A percentile compares a stretch with the other conserved stretches of the same genome.
Evolutionary conservation across 2,797 vertebrate species (phyloP).

Genomic region (Myoxocephalus aenaeus): DNA sequence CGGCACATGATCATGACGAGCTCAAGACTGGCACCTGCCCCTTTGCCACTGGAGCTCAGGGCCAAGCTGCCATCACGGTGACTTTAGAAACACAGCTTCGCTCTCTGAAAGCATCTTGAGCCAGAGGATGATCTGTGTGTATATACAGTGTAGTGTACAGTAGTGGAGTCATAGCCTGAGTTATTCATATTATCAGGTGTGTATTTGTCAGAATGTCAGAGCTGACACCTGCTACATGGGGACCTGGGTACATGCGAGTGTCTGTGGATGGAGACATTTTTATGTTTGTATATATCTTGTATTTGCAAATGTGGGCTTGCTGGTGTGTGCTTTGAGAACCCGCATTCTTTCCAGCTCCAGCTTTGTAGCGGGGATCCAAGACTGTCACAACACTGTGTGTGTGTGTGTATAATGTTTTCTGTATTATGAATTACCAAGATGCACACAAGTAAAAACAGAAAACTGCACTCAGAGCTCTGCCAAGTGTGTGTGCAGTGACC

Average conservation of each 20-base stretch:
- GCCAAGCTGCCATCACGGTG: neutral
- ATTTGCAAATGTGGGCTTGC: neutral
- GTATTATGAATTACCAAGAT: slow-evolving; percentile 5
- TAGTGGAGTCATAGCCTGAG: neutral
- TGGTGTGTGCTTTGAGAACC: neutral
- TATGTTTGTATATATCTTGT: neutral
- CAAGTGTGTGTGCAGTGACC: too few species aligned
- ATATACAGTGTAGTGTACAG: too few species aligned
- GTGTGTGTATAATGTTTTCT: slow-evolving; percentile 6
- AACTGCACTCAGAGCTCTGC: neutral
- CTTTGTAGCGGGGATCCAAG: neutral
- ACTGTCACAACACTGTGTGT: slow-evolving; percentile 10
- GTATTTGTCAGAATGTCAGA: neutral
- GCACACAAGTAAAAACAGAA: neutral
- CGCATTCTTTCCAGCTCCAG: neutral
- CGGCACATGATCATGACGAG: neutral
- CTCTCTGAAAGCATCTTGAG: neutral
- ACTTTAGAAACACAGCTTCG: neutral
- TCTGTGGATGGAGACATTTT: neutral
- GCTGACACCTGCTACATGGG: neutral
- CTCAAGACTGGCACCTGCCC: neutral
- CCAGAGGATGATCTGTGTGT: neutral
- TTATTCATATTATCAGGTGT: neutral
- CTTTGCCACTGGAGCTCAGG: neutral
- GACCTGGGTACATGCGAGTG: neutral